Conservation (phyloP, 2,888 invertebrate species). For the Paralinhomoeus sp. region DNA sequence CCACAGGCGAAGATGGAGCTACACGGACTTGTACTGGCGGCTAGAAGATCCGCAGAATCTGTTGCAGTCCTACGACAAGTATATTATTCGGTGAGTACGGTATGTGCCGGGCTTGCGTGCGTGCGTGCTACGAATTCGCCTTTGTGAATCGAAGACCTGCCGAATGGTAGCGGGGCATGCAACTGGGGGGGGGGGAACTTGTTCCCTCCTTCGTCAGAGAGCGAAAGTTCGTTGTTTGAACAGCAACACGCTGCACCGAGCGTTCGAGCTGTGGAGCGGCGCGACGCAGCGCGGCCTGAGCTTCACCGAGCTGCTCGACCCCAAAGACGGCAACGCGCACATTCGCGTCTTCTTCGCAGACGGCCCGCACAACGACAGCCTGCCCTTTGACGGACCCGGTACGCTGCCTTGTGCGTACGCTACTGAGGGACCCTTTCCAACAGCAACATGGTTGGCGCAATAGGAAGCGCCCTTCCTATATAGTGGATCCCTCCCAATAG, state of each 20-base stretch:
- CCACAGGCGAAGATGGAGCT: background rate
- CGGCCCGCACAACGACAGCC: conserved; percentile 15
- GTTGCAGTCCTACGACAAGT: conserved; percentile 1
- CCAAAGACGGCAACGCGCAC: conserved; percentile 2
- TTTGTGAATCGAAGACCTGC: no score
- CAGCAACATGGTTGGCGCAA: no score
- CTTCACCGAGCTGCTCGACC: conserved; percentile 6
- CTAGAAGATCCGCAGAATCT: background rate
- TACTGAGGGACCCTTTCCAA: no score
- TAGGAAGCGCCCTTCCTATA: no score
- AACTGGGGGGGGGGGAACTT: background rate
- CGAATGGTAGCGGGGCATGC: background rate
- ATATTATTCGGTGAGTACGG: conserved; percentile 2
- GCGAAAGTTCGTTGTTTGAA: background rate
- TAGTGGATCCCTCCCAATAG: no score
- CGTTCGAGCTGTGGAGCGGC: conserved; percentile 17
- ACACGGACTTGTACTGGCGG: background rate
- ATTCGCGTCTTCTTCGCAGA: conserved; percentile 15
- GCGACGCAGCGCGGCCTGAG: conserved; percentile 9
- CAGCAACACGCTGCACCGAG: conserved; percentile 20
- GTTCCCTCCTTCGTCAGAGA: background rate
- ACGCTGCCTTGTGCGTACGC: no score
- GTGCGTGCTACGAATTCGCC: no score
- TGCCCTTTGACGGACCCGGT: conserved; percentile 20
- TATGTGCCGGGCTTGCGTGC: no score